A percentile compares a stretch with the other conserved stretches of the same genome.
These are phyloP conservation scores for Hirtodrosophila trivittata DNA, from an alignment of 2,888 invertebrate genomes.

Conservation along the genomic window DNA sequence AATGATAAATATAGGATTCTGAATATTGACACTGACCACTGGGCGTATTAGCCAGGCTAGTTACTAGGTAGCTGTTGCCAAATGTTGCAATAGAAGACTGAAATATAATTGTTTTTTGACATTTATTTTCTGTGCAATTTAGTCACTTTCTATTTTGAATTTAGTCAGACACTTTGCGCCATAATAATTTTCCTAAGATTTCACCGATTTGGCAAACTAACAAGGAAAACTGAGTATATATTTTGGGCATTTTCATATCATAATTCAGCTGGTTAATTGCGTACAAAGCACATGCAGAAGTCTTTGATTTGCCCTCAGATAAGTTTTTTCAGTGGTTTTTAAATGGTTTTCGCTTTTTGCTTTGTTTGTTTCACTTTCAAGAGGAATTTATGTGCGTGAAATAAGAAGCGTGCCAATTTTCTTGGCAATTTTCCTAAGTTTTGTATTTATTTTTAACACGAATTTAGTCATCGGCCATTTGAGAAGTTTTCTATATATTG, in stretches of 20 bases:
- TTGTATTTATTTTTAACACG: constrained; percentile 63
- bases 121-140: constrained; percentile 30
- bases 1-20: constrained; percentile 13
- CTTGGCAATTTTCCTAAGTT: constrained; percentile 61
- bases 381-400: constrained; percentile 28
- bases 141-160: constrained; percentile 56
- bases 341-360: constrained; percentile 1
- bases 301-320: constrained; percentile 15
- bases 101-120: too few species aligned
- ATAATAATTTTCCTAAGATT: constrained; percentile 12
- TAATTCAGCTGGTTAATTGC: constrained; percentile 71
- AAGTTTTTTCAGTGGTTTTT: not conserved
- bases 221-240: too few species aligned
- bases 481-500: constrained; percentile 5
- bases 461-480: constrained; percentile 65
- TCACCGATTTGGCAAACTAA: not conserved
- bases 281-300: constrained; percentile 52
- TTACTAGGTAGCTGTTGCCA: not conserved
- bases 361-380: constrained; percentile 10
- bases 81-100: too few species aligned
- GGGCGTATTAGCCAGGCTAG: too few species aligned
- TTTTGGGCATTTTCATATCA: constrained; percentile 47
- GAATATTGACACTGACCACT: constrained; percentile 5
- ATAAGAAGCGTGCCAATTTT: constrained; percentile 75
- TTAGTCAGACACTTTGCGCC: constrained; percentile 19